These are phyloP conservation scores for Drosophila bipectinata DNA, from an alignment of 1,140 invertebrate species.

Conservation along the genomic window DNA sequence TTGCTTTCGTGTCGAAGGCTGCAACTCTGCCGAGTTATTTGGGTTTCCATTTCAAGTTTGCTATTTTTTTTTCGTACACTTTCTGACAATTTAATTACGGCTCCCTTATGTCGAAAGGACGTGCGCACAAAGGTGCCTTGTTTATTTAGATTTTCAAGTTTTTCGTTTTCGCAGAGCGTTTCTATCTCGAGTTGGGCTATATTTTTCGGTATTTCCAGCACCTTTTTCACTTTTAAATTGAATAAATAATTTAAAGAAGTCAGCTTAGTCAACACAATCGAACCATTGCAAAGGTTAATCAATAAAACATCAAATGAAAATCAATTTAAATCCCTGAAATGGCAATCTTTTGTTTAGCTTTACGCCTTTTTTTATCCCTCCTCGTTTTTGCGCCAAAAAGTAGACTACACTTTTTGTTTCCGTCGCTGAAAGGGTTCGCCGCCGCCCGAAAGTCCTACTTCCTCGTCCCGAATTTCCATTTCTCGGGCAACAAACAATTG, in stretches of 20 bases:
- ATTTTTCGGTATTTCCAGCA: not conserved
- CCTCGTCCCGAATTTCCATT: conserved; percentile 14
- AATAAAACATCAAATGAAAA: conserved; percentile 23
- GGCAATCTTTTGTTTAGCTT: conserved; percentile 22
- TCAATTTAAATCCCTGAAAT: conserved; percentile 20
- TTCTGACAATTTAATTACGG: conserved; percentile 44
- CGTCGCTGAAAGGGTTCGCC: conserved; percentile 7
- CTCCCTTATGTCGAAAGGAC: conserved; percentile 11
- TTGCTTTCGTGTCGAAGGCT: conserved; percentile 42
- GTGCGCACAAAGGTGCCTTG: not conserved
- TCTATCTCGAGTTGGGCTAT: not conserved
- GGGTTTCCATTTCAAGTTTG: conserved; percentile 33
- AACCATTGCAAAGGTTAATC: conserved; percentile 13
- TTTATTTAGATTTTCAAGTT: conserved; percentile 26
- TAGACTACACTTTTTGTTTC: conserved; percentile 18
- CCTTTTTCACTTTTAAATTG: not conserved
- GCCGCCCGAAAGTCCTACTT: not conserved
- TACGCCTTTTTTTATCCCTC: conserved; percentile 4
- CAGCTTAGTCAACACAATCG: not conserved
- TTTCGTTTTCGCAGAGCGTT: conserved; percentile 6
- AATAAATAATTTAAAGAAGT: not conserved
- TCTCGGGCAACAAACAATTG: conserved; percentile 34
- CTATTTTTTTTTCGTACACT: not conserved
- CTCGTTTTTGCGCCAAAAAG: conserved; percentile 8
- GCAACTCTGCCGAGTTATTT: conserved; percentile 12